Evolutionary conservation across 2,888 invertebrate genomes (phyloP), one percentile per base, ranked within the genome.

Genomic region (Eurytoma californica): DNA sequence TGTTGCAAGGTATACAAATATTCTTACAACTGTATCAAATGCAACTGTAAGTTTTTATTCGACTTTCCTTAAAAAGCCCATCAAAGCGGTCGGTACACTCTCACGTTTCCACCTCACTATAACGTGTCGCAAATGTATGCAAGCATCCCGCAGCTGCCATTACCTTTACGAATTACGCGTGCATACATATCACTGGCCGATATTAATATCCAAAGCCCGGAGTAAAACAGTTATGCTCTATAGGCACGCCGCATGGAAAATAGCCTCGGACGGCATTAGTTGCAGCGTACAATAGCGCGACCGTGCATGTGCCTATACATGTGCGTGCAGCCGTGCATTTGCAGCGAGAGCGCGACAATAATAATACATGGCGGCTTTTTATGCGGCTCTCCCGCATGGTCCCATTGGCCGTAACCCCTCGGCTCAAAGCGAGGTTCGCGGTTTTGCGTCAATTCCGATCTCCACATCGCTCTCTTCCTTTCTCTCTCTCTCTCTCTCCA

Each of bases 131-230:
- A 39, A 39, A 20, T 24, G 58, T 13, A n/a, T 39, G n/a, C 39
- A 18, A 18, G 12, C 63, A 63, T 47, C 63, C 47, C 63, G 18
- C 39, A 39, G 16, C 63, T 39, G 39, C n/a, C 18, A 63, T 63
- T 63, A 63, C 18, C 18, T 39, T 63, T 39, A n/a, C 39, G 61
- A n/a, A 63, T 39, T 39, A n/a, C 63, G 47, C 16, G 39, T 39
- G 39, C 39, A 39, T 39, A 63, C 30, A 39, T 39, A 30, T 63
- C 63, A 30, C n/a, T 30, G 61, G 30, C 61, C 30, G 39, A 30
- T 61, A 61, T 61, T 61, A 61, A 61, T 61, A 61, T 30, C 61
- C n/a, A 24, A 3, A 14, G 57, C 28, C 16, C 39, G 3, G 39
- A 39, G 39, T 39, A 39, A 39, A 39, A 39, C 39, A 39, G 39